Conservation (phyloP, 2,888 invertebrate species). For the Ischnus inquisitorius region DNA sequence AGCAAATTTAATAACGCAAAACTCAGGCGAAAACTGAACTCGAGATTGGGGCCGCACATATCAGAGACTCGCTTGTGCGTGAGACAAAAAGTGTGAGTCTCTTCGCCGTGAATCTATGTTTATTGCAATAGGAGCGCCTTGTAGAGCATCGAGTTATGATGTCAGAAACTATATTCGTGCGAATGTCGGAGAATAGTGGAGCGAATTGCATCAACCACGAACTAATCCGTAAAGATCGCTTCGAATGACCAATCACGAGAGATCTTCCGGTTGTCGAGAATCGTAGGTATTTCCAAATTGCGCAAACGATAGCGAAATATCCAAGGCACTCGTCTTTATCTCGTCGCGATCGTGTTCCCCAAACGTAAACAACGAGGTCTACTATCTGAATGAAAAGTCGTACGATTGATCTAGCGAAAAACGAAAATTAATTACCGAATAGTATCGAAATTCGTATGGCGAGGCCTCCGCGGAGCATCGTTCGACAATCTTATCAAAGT, state of each 20-base stretch:
- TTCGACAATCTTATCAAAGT: constrained; percentile 65
- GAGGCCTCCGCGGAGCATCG: constrained; percentile 25
- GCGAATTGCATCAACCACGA: constrained; percentile 22
- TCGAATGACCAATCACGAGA: constrained; percentile 25
- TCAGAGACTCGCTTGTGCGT: background rate
- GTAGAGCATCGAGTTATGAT: constrained; percentile 32
- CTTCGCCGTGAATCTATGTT: constrained; percentile 35
- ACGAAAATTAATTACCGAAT: constrained; percentile 5
- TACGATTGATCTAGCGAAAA: background rate
- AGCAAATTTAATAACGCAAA: constrained; percentile 26
- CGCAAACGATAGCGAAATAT: constrained; percentile 24
- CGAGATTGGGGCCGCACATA: constrained; percentile 2
- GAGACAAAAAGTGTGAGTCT: constrained; percentile 22
- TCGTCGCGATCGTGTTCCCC: background rate
- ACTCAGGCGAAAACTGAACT: background rate
- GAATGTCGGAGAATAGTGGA: constrained; percentile 3
- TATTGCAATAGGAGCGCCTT: constrained; percentile 45
- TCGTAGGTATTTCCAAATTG: constrained; percentile 14
- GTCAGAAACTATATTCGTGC: constrained; percentile 57
- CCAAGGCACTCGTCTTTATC: background rate
- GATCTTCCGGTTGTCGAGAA: constrained; percentile 11
- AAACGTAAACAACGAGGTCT: background rate
- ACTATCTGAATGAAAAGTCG: background rate
- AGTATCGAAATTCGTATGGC: constrained; percentile 1
- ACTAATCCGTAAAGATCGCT: constrained; percentile 23